Base-by-base conservation (phyloP, 2,888 invertebrate species). In the Tenthredo livida region DNA sequence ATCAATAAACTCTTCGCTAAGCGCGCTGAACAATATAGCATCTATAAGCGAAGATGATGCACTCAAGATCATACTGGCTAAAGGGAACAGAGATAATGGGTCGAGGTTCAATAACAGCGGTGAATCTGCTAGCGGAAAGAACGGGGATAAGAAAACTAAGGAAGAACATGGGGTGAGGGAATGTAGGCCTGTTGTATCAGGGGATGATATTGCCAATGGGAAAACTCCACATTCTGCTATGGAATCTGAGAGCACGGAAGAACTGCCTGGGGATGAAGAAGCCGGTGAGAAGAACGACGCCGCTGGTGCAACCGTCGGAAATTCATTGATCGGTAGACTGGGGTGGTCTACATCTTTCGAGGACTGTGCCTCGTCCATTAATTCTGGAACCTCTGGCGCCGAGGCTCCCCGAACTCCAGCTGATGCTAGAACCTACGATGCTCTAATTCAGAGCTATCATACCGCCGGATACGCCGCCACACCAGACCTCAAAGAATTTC, bases 11-110 rank as follows among this genome's bases (percentile, higher is more conserved):
- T 92, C 92, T 1, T 92, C 92, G 0, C 91, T 90, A 21, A 90
- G 90, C n/a, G 89, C 90, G 58, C 88, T 91, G 6, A 93, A 92
- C 85, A 92, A 90, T 78, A 84, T 91, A 15, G 84, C 86, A 40
- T 84, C 85, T 17, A 91, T 96, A 6, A 95, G 95, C 90, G 96
- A 97, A 92, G 96, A 97, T 90, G 97, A 97, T 91, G 96, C 96
- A 33, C 93, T 97, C 58, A 95, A 96, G 91, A 96, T 96, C 65
- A 96, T 97, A 88, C 93, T 97, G 70, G 95, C 94, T 33, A 95
- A 94, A 82, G 86, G 84, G 29, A 80, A 25, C 10, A 54, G 37
- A 15, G 25, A 37, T 9, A 54, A 67, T 29, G 21, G 29, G 29
- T 1, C 12, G 10, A 67, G 80, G 15, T 61, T 54, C n/a, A 54